phyloP scores from a whole-genome alignment of 2,113 vertebrate genomes.

The Strix aluco region DNA sequence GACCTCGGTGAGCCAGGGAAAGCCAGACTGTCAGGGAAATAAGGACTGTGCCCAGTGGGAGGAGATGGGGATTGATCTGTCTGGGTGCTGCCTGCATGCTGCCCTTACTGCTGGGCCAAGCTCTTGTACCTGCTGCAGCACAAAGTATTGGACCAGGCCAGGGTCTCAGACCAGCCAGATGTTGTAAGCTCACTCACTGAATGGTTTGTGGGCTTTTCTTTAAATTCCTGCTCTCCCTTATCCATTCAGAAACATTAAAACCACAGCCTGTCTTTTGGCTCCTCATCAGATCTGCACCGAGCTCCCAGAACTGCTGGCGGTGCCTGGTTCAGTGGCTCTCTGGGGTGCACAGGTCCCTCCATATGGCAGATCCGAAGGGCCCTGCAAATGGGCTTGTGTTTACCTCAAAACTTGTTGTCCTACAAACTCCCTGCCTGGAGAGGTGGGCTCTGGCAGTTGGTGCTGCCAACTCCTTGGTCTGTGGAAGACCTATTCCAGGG shows the following conservation, averaged over 20 bases:
- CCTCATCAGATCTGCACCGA: background rate
- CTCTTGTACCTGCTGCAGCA: background rate
- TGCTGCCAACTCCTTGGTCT: background rate
- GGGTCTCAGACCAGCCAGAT: background rate
- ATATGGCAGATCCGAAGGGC: background rate
- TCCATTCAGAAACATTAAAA: background rate
- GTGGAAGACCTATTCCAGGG: background rate
- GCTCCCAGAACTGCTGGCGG: background rate
- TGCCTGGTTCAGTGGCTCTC: background rate
- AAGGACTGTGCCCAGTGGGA: background rate
- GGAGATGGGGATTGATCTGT: background rate
- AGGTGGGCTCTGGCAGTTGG: background rate
- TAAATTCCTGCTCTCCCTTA: background rate
- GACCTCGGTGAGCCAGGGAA: background rate
- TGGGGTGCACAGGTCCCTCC: background rate
- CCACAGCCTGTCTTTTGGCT: background rate
- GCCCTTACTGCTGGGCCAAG: background rate
- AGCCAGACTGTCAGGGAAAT: background rate
- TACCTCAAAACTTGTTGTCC: background rate
- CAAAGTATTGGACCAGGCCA: background rate
- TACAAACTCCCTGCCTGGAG: background rate
- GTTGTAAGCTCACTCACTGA: background rate
- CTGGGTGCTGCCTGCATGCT: background rate
- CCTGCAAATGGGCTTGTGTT: background rate
- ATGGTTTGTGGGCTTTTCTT: background rate